phyloP scores from a whole-genome alignment of 2,888 invertebrate species.

The Drosophila niveifrons region DNA sequence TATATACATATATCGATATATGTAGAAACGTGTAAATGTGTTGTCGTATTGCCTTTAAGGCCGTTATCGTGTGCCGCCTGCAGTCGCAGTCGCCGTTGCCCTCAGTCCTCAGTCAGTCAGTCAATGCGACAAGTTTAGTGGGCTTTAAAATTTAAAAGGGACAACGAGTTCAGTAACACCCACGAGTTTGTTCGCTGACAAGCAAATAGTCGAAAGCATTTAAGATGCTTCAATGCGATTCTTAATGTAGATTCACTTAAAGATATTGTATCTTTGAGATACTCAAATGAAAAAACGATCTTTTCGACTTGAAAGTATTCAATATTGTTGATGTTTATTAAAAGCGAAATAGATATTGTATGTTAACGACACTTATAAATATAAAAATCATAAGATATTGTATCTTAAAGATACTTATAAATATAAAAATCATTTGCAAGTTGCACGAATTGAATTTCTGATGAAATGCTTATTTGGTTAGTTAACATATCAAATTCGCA shows the following conservation, averaged over 20 bases:
- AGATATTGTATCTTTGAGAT: constrained; percentile 7
- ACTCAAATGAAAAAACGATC: not conserved
- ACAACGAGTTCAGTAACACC: constrained; percentile 33
- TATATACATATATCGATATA: not conserved
- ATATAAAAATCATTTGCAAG: too few relatives aligned
- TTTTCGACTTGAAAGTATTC: too few relatives aligned
- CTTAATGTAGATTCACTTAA: not conserved
- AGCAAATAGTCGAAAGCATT: constrained; percentile 4
- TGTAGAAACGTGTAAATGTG: constrained; percentile 9
- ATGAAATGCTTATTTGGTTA: too few relatives aligned
- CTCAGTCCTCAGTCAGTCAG: constrained; percentile 30
- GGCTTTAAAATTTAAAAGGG: constrained; percentile 44
- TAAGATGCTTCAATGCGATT: not conserved
- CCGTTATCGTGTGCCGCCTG: constrained; percentile 56
- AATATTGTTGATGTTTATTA: too few relatives aligned
- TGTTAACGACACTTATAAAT: too few relatives aligned
- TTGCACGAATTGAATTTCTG: too few relatives aligned
- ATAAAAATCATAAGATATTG: too few relatives aligned
- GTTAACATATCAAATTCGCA: too few relatives aligned
- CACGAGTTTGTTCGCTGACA: constrained; percentile 7
- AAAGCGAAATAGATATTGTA: too few relatives aligned
- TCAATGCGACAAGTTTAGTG: constrained; percentile 56
- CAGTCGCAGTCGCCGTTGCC: constrained; percentile 16
- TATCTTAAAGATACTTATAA: too few relatives aligned
- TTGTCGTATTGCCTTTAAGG: constrained; percentile 52